Evolutionary conservation across 2,797 vertebrate species (phyloP), one percentile per base, ranked within the genome.

Genomic region (Periparus ater): DNA sequence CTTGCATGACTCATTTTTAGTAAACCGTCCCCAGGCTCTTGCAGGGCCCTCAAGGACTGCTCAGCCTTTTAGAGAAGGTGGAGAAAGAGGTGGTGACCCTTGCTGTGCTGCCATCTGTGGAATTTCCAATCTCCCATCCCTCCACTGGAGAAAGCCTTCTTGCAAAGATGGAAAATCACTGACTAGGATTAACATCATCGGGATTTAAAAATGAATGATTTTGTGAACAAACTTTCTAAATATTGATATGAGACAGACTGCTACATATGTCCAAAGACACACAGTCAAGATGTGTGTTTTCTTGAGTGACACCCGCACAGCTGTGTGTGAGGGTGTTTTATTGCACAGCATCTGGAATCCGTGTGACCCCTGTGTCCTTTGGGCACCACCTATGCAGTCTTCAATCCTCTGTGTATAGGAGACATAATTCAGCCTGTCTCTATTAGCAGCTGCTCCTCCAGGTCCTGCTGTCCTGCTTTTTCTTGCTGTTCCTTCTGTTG

Each of bases 311-410:
- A 53, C 19, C 10, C 16, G 2, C 12, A 3, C 9, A 23, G 42
- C 65, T 80, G 53, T 10, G 8, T 2, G 0, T 4, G 50, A 7
- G 13, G 20, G 13, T 1, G 1, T 61, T 88, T 68, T n/a, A 51
- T 11, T 34, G 63, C 67, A 10, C n/a, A 38, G 14, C 88, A 47
- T 44, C 44, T 51, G 63, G 47, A 47, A 19, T 21, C 20, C 45
- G 5, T 0, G 1, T 36, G 57, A 66, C 20, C 18, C 15, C 22
- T 18, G 15, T 48, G 40, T 17, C 60, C 68, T 38, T 19, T 67
- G 70, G 27, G 32, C 58, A 34, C 66, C 51, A 40, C n/a, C 40
- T 17, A 0, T 27, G 7, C 23, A 17, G 19, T 26, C 30, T 42
- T 25, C 38, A 27, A 47, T 25, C 23, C 12, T 72, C 10, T 10